Evolutionary conservation across 2,797 vertebrate genomes (phyloP), one percentile per base, ranked within the genome.

Genomic region (Microchirus variegatus): DNA sequence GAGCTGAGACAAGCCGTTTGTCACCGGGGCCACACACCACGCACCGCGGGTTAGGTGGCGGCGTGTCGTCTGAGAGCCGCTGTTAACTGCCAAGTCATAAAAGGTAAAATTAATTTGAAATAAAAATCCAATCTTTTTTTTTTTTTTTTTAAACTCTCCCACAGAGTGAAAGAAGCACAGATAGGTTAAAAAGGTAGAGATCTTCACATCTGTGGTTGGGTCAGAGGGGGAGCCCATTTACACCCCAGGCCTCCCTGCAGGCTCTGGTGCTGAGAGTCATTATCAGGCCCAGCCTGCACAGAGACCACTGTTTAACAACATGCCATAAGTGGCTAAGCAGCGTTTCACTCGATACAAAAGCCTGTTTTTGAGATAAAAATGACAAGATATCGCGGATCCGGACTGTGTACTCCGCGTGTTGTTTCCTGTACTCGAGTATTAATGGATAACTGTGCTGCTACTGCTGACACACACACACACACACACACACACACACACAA

Each of bases 1-100:
- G 86, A 89, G 66, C 86, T 67, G 75, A 90, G 81, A 90, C 81
- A 84, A 89, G 77, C 85, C 67, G 86, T 91, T 93, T 91, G 88
- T 91, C 90, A 92, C 77, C 54, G 79, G 90, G 90, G 85, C 84
- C 82, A 87, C 90, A 89, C 85, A 89, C 78, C 77, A 83, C 73
- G 82, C 84, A 78, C 85, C 47, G 66, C 86, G 75, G 82, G 87
- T 85, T 83, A 80, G 88, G 81, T 76, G 77, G 80, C 88, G 77
- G 80, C 88, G 75, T 78, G 78, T 84, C 87, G 87, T 87, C 87
- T 84, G 85, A 91, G 75, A 88, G 78, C 77, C 65, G 77, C 80
- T 63, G 75, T 55, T 12, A 53, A 53, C 56, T 74, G 79, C 86
- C 86, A 90, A 73, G 75, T 75, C 82, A 68, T 64, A 80, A 81